phyloP scores from a whole-genome alignment of 1,140 invertebrate species.

The Portunus trituberculatus region DNA sequence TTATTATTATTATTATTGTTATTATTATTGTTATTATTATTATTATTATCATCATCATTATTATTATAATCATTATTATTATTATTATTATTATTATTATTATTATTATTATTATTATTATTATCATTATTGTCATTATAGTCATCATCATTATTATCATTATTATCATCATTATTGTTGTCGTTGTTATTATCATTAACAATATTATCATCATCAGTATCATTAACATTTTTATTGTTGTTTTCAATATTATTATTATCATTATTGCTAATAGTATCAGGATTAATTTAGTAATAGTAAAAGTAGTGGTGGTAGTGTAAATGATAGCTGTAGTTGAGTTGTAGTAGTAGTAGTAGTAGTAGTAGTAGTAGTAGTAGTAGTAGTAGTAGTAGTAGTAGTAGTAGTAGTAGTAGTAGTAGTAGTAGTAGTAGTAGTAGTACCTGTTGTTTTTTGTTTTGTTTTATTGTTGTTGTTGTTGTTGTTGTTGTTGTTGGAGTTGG shows the following conservation, averaged over 20 bases:
- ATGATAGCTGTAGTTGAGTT: background rate
- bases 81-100: background rate
- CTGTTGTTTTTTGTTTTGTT: background rate
- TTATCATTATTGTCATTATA: background rate
- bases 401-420: background rate
- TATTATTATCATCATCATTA: background rate
- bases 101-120: conserved; percentile 38
- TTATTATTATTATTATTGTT: no score
- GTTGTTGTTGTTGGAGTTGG: background rate
- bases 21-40: background rate
- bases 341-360: background rate
- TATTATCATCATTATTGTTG: no score
- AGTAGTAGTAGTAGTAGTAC: background rate
- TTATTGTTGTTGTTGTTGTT: background rate
- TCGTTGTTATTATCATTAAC: no score
- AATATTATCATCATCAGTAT: no score
- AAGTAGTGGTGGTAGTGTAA: background rate
- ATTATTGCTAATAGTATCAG: background rate
- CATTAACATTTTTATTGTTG: no score
- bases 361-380: background rate
- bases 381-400: background rate
- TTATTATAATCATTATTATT: no score
- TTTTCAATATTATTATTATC: background rate
- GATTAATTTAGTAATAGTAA: no score
- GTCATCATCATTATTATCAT: no score